Evolutionary conservation across 2,797 vertebrate genomes (phyloP).

Genomic region (Serranus cabrilla): DNA sequence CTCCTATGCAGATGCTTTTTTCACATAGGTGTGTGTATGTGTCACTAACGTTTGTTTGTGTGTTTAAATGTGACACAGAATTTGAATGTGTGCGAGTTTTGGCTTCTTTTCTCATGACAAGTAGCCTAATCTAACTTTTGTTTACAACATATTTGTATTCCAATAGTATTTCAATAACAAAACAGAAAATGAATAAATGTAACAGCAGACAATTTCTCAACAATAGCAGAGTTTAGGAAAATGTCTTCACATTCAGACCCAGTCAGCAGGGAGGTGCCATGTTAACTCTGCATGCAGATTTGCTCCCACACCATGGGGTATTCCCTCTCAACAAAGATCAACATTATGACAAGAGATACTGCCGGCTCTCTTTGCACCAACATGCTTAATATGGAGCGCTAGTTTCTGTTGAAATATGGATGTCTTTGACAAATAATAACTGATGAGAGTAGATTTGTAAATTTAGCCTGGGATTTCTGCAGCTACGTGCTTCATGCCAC

Average conservation of each 20-base stretch:
- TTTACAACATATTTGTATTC: constrained; percentile 34
- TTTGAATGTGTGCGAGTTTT: background rate
- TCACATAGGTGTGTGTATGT: background rate
- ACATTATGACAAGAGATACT: constrained; percentile 61
- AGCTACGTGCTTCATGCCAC: constrained; percentile 3
- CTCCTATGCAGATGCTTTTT: background rate
- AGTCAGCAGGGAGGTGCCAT: constrained; percentile 43
- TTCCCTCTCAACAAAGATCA: constrained; percentile 64
- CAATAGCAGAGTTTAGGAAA: constrained; percentile 13
- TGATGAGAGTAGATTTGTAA: constrained; percentile 39
- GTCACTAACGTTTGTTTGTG: background rate
- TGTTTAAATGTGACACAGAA: background rate
- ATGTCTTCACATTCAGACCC: constrained; percentile 26
- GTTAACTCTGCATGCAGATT: constrained; percentile 57
- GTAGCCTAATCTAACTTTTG: constrained; percentile 13
- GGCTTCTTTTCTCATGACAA: background rate
- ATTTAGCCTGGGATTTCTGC: constrained; percentile 49
- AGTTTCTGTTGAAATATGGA: constrained; percentile 48
- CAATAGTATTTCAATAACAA: constrained; percentile 14
- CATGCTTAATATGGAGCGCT: constrained; percentile 47
- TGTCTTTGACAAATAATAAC: constrained; percentile 57
- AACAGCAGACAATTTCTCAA: constrained; percentile 24
- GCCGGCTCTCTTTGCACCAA: constrained; percentile 20
- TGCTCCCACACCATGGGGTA: constrained; percentile 44
- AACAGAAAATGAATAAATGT: constrained; percentile 18